Evolutionary conservation across 2,113 vertebrate species (phyloP).

Genomic region (Columba livia): DNA sequence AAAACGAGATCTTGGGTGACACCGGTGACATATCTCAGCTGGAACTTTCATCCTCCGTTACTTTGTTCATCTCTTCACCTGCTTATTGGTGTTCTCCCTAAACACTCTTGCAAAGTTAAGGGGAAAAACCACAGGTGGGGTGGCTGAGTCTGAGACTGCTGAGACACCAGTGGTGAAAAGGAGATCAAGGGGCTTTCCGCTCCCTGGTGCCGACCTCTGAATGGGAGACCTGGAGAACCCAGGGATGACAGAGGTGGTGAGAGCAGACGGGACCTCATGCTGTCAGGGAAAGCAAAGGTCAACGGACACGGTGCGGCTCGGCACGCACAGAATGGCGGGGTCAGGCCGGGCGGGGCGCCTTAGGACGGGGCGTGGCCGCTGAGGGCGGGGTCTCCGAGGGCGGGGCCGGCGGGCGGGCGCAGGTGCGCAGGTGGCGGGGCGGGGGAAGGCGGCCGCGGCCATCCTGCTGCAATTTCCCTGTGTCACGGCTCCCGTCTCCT

Average conservation of each 20-base stretch:
- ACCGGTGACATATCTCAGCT: not conserved
- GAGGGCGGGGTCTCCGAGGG: not conserved
- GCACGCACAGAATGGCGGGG: not conserved
- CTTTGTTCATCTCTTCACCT: not conserved
- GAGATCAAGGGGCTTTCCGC: not conserved
- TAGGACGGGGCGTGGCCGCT: not conserved
- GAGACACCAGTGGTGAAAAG: not conserved
- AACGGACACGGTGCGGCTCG: rapidly evolving
- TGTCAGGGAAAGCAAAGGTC: not conserved
- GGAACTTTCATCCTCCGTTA: not conserved
- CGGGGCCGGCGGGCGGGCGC: not conserved
- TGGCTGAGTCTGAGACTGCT: not conserved
- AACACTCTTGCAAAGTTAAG: not conserved
- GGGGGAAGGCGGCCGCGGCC: not conserved
- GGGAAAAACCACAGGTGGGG: not conserved
- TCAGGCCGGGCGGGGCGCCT: not conserved
- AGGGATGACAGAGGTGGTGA: too few species aligned
- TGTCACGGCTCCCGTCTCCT: too few species aligned
- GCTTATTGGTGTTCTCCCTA: not conserved
- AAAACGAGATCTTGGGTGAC: not conserved
- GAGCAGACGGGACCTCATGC: not conserved
- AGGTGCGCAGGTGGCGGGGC: not conserved
- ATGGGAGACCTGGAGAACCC: not conserved
- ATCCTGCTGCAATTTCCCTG: too few species aligned
- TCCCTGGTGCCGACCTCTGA: not conserved